Conservation (phyloP, 23 tunicate species). For the Styela plicata region DNA sequence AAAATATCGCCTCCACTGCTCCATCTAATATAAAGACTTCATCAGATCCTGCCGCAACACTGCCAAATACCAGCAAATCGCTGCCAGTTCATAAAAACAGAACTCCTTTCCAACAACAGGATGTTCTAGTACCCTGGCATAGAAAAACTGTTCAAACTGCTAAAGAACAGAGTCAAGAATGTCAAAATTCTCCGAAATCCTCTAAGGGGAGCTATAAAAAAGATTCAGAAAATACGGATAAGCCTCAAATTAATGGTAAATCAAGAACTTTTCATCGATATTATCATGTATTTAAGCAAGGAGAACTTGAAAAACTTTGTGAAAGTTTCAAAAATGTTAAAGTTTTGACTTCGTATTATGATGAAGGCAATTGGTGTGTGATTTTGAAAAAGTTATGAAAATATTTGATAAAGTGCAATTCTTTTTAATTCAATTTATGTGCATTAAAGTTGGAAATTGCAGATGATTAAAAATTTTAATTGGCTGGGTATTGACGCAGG, state of each 20-base stretch:
- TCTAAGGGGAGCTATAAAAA: too few relatives aligned
- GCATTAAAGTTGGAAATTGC: too few relatives aligned
- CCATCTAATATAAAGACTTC: too few relatives aligned
- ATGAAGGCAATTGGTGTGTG: slow-evolving; percentile 95
- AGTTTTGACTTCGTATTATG: slow-evolving; percentile 69
- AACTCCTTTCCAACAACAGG: slow-evolving; percentile 70
- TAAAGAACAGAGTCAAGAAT: slow-evolving; percentile 5
- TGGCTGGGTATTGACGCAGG: too few relatives aligned
- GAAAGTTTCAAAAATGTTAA: background rate
- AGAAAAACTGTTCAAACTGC: slow-evolving; percentile 20
- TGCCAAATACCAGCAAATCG: too few relatives aligned
- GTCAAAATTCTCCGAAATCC: background rate
- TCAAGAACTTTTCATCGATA: slow-evolving; percentile 53
- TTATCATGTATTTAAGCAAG: slow-evolving; percentile 92
- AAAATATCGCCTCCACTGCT: too few relatives aligned
- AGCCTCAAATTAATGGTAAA: background rate
- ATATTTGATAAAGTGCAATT: too few relatives aligned
- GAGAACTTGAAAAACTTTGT: slow-evolving; percentile 67
- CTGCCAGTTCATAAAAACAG: slow-evolving; percentile 69
- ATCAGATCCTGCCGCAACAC: too few relatives aligned
- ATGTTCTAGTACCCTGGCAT: slow-evolving; percentile 93
- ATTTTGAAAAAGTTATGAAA: slow-evolving; percentile 32
- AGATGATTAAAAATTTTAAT: too few relatives aligned
- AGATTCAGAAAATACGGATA: background rate
- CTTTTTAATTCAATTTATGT: too few relatives aligned